Evolutionary conservation across 2,113 vertebrate genomes (phyloP).

Genomic region (Microcebus jonahi): DNA sequence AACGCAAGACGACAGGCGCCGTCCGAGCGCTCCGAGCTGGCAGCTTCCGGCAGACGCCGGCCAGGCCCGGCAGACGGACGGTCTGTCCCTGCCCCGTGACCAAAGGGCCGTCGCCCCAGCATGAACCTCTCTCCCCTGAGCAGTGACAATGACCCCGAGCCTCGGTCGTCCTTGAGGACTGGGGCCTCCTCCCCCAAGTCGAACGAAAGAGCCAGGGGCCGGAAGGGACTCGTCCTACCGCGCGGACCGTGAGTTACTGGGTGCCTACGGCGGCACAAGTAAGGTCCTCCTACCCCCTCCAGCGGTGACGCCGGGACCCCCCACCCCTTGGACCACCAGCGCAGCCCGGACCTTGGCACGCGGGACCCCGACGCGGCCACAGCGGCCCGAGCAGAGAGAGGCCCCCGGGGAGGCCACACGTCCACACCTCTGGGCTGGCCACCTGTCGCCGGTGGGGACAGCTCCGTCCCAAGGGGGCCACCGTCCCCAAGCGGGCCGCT

Average conservation of each 20-base stretch:
- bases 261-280: not conserved
- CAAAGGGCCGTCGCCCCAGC: not conserved
- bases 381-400: not conserved
- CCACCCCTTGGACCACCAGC: conserved; percentile 24
- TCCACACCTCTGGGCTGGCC: not conserved
- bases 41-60: not conserved
- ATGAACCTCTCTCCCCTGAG: not conserved
- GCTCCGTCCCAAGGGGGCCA: not conserved
- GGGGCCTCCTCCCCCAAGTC: not conserved
- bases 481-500: fast-evolving
- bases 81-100: not conserved
- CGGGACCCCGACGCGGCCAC: not conserved
- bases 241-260: fast-evolving
- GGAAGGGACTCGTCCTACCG: fast-evolving
- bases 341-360: not conserved
- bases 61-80: not conserved
- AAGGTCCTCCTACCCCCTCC: not conserved
- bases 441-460: not conserved
- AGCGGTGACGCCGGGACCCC: not conserved
- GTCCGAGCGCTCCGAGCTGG: fast-evolving
- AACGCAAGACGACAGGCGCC: not conserved
- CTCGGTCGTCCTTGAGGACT: not conserved
- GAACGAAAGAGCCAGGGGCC: not conserved
- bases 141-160: not conserved
- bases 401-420: fast-evolving